Evolutionary conservation across 2,797 vertebrate species (phyloP), one percentile per base, ranked within the genome.

Genomic region (Sebastes taczanowskii): DNA sequence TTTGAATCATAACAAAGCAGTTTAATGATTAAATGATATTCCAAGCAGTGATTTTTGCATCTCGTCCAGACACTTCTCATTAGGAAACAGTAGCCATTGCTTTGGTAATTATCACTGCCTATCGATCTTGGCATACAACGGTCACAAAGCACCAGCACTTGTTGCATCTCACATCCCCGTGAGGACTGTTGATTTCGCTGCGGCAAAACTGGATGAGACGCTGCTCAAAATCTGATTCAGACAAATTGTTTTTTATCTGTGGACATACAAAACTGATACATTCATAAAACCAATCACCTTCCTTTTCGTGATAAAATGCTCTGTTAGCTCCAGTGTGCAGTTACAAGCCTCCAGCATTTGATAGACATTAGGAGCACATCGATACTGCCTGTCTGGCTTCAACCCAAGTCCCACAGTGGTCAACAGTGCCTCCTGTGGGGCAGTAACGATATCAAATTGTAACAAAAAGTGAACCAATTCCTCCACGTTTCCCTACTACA

Each of bases 71-170:
- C 46, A 78, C 3, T 18, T 42, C n/a, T 22, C 22, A 10, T 56
- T 49, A 58, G 25, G 6, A 11, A 72, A 64, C 22, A 42, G 25
- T 14, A 56, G 35, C 29, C 11, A 13, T 2, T 56, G 22, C 6
- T 7, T 69, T 70, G 29, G 7, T 25, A 11, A 25, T 69, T 20
- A 52, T 63, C 18, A 42, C 62, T 22, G 30, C 35, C 52, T 11
- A 77, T 69, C 6, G 7, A 73, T 62, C 16, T 53, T 53, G 64
- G 71, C 60, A 72, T 52, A 32, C 18, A 22, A 58, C 20, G n/a
- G 22, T 34, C 60, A 38, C 58, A 61, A 35, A 77, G 42, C 68
- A 22, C 10, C 23, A 55, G 53, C 52, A 59, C 66, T 76, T 87
- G 76, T 66, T 66, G 71, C 52, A 52, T 74, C 53, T 64, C 13